A percentile compares a stretch with the other conserved stretches of the same genome.
These are phyloP conservation scores for Agrypnus murinus DNA, from an alignment of 2,888 invertebrate genomes.

Conservation along the genomic window DNA sequence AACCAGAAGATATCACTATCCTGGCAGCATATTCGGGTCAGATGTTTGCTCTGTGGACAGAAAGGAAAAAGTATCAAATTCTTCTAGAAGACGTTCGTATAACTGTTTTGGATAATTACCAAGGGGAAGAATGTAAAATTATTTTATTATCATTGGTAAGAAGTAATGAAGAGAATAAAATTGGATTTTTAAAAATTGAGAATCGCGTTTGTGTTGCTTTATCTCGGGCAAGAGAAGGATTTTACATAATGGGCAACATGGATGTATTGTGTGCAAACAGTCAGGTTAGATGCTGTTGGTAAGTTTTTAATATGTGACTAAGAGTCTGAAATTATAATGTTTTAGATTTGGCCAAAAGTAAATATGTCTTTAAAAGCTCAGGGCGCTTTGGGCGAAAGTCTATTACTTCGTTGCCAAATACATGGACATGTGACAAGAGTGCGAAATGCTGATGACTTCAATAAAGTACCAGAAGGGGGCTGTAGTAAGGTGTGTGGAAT, in stretches of 20 bases:
- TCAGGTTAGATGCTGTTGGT: constrained; percentile 56
- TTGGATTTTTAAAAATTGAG: constrained; percentile 81
- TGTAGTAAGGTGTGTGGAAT: constrained; percentile 37
- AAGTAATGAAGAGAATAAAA: constrained; percentile 79
- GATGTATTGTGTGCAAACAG: constrained; percentile 73
- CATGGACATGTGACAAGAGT: constrained; percentile 72
- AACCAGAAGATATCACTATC: constrained; percentile 79
- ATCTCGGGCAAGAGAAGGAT: constrained; percentile 81
- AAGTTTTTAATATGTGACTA: no score
- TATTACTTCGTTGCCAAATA: constrained; percentile 74
- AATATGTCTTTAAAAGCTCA: constrained; percentile 71
- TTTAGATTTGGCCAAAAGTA: constrained; percentile 75
- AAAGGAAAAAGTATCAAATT: constrained; percentile 61
- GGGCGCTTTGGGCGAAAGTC: constrained; percentile 73
- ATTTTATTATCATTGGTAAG: constrained; percentile 86
- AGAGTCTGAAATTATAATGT: no score
- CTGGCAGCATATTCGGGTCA: constrained; percentile 84
- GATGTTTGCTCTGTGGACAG: constrained; percentile 75
- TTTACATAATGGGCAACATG: constrained; percentile 86
- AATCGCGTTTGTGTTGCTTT: constrained; percentile 87
- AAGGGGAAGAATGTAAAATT: constrained; percentile 87
- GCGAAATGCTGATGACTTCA: constrained; percentile 69
- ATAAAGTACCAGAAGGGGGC: constrained; percentile 75
- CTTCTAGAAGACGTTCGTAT: constrained; percentile 74
- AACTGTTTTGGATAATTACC: constrained; percentile 85